phyloP scores from a whole-genome alignment of 2,797 vertebrate genomes.

The Eospalax fontanierii region DNA sequence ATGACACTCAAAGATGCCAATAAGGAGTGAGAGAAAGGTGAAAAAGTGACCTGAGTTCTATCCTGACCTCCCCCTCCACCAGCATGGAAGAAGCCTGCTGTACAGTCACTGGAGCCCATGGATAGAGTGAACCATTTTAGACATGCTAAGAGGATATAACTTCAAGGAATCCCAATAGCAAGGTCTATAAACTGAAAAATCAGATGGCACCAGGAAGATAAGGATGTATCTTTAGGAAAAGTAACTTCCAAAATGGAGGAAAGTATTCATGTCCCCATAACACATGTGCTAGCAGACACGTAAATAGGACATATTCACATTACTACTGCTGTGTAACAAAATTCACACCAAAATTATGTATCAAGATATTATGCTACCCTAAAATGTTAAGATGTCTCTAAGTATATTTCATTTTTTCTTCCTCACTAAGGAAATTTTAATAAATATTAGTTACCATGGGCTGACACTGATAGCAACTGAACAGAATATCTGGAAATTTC shows the following conservation, averaged over 20 bases:
- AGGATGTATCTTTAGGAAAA: background rate
- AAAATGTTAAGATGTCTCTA: background rate
- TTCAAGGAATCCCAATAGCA: background rate
- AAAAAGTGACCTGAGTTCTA: rapidly evolving
- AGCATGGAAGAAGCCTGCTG: background rate
- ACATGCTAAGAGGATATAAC: rapidly evolving
- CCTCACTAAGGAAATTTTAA: background rate
- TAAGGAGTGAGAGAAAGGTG: background rate
- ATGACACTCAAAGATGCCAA: background rate
- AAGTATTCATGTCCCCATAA: background rate
- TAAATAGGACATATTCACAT: background rate
- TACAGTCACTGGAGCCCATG: too few relatives aligned
- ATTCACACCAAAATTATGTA: background rate
- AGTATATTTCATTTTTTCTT: background rate
- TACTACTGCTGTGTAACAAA: background rate
- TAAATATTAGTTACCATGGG: background rate
- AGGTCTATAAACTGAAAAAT: background rate
- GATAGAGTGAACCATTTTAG: background rate
- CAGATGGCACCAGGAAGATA: background rate
- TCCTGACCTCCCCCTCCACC: too few relatives aligned
- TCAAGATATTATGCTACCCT: background rate
- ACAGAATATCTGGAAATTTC: background rate
- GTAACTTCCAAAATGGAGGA: background rate
- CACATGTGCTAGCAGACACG: background rate
- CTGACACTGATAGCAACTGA: background rate